Evolutionary conservation across 2,888 invertebrate genomes (phyloP).

Genomic region (Heliconius erato): DNA sequence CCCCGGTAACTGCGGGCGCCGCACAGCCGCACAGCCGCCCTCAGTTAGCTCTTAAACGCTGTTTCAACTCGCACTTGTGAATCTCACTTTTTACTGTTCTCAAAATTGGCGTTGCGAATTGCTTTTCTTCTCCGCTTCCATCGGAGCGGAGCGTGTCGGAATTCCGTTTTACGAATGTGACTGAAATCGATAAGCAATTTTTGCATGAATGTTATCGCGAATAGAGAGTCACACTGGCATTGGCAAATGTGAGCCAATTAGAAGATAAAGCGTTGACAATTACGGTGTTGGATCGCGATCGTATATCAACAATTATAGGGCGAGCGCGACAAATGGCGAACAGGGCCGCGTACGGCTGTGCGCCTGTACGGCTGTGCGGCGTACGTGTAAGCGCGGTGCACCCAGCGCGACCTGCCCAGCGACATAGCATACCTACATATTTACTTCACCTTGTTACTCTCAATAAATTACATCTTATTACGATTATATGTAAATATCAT

Average conservation of each 20-base stretch:
- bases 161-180: slow-evolving; percentile 56
- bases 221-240: slow-evolving; percentile 77
- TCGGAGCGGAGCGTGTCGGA: slow-evolving; percentile 52
- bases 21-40: slow-evolving; percentile 84
- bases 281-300: slow-evolving; percentile 83
- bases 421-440: slow-evolving; percentile 2
- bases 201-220: slow-evolving; percentile 70
- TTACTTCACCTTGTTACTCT: slow-evolving; percentile 19
- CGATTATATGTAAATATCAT: neutral
- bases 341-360: slow-evolving; percentile 46
- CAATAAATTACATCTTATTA: slow-evolving; percentile 12
- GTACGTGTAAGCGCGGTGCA: slow-evolving; percentile 48
- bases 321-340: slow-evolving; percentile 83
- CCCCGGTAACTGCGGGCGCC: slow-evolving; percentile 78
- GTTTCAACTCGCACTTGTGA: slow-evolving; percentile 86
- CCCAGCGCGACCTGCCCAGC: slow-evolving; percentile 41
- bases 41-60: slow-evolving; percentile 85
- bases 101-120: slow-evolving; percentile 82
- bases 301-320: slow-evolving; percentile 86
- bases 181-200: slow-evolving; percentile 61
- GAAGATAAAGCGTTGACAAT: slow-evolving; percentile 86
- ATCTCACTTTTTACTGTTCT: slow-evolving; percentile 85
- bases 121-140: slow-evolving; percentile 77
- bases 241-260: slow-evolving; percentile 86
- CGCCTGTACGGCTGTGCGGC: too few relatives aligned